Evolutionary conservation across 2,888 invertebrate genomes (phyloP), one percentile per base, ranked within the genome.

Genomic region (Eupithecia subfuscata): DNA sequence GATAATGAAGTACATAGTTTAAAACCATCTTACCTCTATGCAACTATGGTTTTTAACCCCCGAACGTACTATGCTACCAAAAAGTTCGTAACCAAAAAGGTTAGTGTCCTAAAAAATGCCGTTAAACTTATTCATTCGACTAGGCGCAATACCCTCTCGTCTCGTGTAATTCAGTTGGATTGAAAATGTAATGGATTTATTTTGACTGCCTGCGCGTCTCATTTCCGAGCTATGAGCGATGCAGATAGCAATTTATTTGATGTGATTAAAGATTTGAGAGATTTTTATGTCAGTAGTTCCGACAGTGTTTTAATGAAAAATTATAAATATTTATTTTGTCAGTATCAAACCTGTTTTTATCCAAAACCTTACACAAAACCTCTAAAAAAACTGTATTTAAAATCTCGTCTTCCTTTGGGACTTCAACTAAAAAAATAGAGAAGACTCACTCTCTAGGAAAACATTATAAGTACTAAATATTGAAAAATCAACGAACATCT

Each of bases 151-250:
- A 22, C 63, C 71, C 18, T 70, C 16, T 30, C 63, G 63, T 2
- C 9, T 67, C 67, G 45, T 70, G 74, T 74, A 75, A 74, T 40
- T 78, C 56, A 65, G 75, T 60, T 60, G 5, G 67, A 80, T 78
- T 72, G 77, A 69, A 76, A 78, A 74, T 76, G 65, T 75, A 78
- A 80, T 77, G 75, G 75, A 70, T 73, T 77, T 81, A 80, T 77
- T 79, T 69, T 69, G 70, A 77, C 43, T 74, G 68, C 75, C 74
- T 67, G 71, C 74, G 37, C 74, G 63, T 71, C 67, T 77, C 71
- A 77, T 78, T 78, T 78, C 77, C 73, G 69, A 45, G 74, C 71
- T 78, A 75, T 71, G 67, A 72, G 71, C 48, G 74, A 74, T 77
- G 69, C 22, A 25, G 71, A 70, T 77, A 22, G 71, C 73, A 72